phyloP scores from a whole-genome alignment of 2,797 vertebrate genomes.

The Emydoidea blandingii region DNA sequence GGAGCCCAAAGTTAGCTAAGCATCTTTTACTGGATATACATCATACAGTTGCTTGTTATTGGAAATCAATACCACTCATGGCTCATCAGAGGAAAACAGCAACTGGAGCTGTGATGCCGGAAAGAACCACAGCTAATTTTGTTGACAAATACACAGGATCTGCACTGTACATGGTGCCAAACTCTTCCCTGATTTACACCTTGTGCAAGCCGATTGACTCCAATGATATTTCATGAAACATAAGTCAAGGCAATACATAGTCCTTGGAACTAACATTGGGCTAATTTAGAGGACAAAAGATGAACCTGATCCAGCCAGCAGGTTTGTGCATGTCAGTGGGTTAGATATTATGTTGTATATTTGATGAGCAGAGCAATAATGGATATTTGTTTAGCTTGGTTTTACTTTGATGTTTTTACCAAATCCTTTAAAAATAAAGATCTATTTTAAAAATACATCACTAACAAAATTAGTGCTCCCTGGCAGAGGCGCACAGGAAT shows the following conservation, averaged over 20 bases:
- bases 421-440: constrained; percentile 41
- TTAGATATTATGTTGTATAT: constrained; percentile 58
- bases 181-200: neutral
- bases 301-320: constrained; percentile 39
- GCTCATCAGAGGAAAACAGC: constrained; percentile 59
- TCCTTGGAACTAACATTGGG: neutral
- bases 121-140: constrained; percentile 45
- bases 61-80: constrained; percentile 71
- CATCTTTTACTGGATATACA: constrained; percentile 43
- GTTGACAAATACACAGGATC: constrained; percentile 19
- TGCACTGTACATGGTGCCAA: neutral
- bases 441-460: constrained; percentile 60
- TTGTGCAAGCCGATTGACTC: neutral
- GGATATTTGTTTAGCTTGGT: constrained; percentile 48
- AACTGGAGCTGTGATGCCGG: constrained; percentile 27
- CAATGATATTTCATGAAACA: neutral
- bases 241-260: neutral
- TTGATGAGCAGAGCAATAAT: constrained; percentile 56
- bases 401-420: constrained; percentile 54
- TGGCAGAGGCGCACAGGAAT: constrained; percentile 47
- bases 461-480: constrained; percentile 46
- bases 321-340: constrained; percentile 35
- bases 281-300: constrained; percentile 25
- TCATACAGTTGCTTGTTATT: constrained; percentile 68
- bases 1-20: constrained; percentile 59